These are phyloP conservation scores for Thalassarche chlororhynchos DNA, from an alignment of 2,113 vertebrate species.

Conservation along the genomic window DNA sequence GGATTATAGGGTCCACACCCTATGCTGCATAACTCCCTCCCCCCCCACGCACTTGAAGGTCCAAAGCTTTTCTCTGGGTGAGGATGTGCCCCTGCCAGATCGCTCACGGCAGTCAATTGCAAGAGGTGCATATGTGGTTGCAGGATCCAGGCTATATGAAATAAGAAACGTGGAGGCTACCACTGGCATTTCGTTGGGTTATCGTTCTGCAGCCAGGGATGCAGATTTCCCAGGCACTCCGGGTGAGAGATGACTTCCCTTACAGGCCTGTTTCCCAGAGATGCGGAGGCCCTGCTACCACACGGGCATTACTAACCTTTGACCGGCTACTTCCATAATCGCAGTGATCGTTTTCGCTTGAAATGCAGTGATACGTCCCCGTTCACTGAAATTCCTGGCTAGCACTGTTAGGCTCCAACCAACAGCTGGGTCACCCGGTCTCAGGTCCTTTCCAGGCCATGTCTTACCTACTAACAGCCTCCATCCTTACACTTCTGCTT, in stretches of 20 bases:
- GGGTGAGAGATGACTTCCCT: too few relatives aligned
- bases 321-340: neutral
- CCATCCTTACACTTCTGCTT: neutral
- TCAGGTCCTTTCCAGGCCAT: neutral
- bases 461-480: neutral
- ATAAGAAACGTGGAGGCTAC: too few relatives aligned
- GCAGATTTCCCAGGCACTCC: neutral
- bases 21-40: rapidly evolving
- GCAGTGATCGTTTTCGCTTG: neutral
- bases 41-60: rapidly evolving
- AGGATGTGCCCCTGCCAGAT: neutral
- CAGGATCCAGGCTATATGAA: neutral
- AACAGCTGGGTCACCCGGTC: neutral
- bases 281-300: neutral
- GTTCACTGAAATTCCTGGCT: neutral
- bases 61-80: neutral
- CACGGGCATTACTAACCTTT: too few relatives aligned
- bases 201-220: neutral
- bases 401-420: neutral
- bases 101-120: rapidly evolving
- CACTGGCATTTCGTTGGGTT: too few relatives aligned
- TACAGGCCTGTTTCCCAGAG: neutral
- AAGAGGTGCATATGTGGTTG: neutral
- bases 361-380: neutral
- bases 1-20: neutral